A percentile compares a stretch with the other conserved stretches of the same genome.
phyloP scores from a whole-genome alignment of 1,140 invertebrate genomes.

The Heterodera schachtii region DNA sequence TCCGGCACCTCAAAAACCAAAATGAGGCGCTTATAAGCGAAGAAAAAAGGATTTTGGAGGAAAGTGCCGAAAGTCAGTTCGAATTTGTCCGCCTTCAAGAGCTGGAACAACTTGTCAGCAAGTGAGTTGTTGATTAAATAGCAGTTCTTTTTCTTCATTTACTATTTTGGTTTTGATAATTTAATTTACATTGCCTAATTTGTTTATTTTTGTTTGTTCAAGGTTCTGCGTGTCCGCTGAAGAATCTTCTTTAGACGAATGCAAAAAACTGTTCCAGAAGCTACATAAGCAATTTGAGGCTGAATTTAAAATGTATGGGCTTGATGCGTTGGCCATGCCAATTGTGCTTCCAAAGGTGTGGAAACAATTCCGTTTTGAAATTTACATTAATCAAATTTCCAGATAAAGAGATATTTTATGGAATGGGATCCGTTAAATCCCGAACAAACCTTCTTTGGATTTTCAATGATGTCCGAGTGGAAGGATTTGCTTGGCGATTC shows the following conservation, averaged over 20 bases:
- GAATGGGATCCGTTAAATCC: constrained; percentile 76
- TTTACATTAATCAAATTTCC: constrained; percentile 66
- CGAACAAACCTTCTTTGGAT: constrained; percentile 70
- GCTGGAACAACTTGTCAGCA: constrained; percentile 40
- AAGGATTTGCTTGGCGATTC: constrained; percentile 70
- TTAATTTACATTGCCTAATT: not conserved
- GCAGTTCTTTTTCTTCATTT: no score
- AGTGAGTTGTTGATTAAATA: constrained; percentile 3
- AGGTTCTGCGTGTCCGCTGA: not conserved
- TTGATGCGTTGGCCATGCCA: constrained; percentile 68
- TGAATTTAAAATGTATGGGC: constrained; percentile 70
- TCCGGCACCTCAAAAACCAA: constrained; percentile 79
- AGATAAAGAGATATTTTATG: constrained; percentile 66
- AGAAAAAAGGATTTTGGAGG: constrained; percentile 74
- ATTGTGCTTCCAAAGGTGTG: constrained; percentile 66
- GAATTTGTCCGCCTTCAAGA: constrained; percentile 40
- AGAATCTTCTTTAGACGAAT: constrained; percentile 71
- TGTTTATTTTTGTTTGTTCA: not conserved
- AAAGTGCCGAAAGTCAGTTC: constrained; percentile 17
- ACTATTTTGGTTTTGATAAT: not conserved
- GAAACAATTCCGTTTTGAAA: not conserved
- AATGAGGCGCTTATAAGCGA: constrained; percentile 56
- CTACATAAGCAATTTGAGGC: constrained; percentile 73
- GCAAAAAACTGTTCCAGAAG: constrained; percentile 76
- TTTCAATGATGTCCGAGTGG: constrained; percentile 77